Percentiles rank a stretch among this genome's conserved stretches.
Conservation (phyloP, 30 jellyfish, hydroid and myxozoan genomes). For the Aurelia coerulea region DNA sequence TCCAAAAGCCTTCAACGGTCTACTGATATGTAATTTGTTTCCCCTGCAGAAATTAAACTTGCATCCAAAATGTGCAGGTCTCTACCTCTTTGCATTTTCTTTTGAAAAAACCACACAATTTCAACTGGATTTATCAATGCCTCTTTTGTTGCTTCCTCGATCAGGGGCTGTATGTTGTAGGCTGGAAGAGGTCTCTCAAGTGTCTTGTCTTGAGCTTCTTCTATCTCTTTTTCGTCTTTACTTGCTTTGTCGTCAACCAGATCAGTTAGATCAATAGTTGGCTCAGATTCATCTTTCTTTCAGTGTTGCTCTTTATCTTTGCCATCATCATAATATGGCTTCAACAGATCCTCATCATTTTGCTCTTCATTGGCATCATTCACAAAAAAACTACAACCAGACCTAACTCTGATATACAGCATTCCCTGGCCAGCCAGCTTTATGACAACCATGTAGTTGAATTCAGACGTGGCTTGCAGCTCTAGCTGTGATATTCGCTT, state of each 20-base stretch:
- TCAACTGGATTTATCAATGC: constrained; percentile 32
- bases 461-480: constrained; percentile 35
- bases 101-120: constrained; percentile 26
- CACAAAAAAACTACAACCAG: no score
- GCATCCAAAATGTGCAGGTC: constrained; percentile 28
- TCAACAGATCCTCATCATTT: no score
- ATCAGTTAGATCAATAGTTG: no score
- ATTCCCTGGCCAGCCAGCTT: constrained; percentile 49
- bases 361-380: no score
- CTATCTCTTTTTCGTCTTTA: not conserved
- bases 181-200: constrained; percentile 5
- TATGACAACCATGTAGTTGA: constrained; percentile 40
- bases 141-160: constrained; percentile 2
- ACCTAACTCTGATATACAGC: constrained; percentile 4
- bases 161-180: not conserved
- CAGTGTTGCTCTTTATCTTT: no score
- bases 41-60: constrained; percentile 25
- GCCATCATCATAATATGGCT: no score
- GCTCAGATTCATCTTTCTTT: no score
- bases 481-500: constrained; percentile 28
- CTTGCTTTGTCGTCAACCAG: no score
- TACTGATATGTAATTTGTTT: constrained; percentile 51
- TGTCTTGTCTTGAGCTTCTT: not conserved
- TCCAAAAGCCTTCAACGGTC: constrained; percentile 40
- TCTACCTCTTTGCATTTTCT: constrained; percentile 44